These are phyloP conservation scores for Hyla sarda DNA, from an alignment of 2,113 vertebrate genomes.

Conservation along the genomic window DNA sequence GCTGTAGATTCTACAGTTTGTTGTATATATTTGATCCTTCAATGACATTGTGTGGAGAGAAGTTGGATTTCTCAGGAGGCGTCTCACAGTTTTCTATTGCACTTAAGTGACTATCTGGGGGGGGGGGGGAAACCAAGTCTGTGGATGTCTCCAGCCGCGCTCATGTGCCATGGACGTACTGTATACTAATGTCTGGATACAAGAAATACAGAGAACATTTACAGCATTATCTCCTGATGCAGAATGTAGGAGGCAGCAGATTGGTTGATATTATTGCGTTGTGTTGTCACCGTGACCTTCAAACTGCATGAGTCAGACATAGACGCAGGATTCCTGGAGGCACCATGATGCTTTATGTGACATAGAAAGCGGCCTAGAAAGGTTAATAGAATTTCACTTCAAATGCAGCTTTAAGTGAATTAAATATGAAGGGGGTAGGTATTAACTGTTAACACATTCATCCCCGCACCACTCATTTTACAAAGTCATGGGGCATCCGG, in stretches of 20 bases:
- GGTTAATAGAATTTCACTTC: slow-evolving; percentile 32
- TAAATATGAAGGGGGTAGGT: no score
- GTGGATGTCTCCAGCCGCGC: neutral
- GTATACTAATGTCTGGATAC: neutral
- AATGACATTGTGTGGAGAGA: no score
- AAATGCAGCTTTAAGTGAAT: neutral
- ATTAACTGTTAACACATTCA: slow-evolving; percentile 1
- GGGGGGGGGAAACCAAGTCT: no score
- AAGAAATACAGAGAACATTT: slow-evolving; percentile 17
- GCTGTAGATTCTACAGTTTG: no score
- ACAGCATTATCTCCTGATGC: slow-evolving; percentile 21
- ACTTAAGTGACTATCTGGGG: no score
- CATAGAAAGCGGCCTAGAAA: slow-evolving; percentile 1
- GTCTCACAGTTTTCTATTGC: no score
- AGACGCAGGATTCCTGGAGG: slow-evolving; percentile 5
- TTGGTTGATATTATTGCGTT: slow-evolving; percentile 4
- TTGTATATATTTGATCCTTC: no score
- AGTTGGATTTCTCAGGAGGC: no score
- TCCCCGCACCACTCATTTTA: neutral
- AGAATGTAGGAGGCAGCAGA: neutral
- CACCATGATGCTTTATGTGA: slow-evolving; percentile 2
- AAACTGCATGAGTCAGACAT: slow-evolving; percentile 43
- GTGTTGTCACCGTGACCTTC: slow-evolving; percentile 35
- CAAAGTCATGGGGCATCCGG: neutral
- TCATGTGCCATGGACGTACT: neutral